Evolutionary conservation across 1,140 invertebrate species (phyloP), one percentile per base, ranked within the genome.

Genomic region (Olivierus martensii): DNA sequence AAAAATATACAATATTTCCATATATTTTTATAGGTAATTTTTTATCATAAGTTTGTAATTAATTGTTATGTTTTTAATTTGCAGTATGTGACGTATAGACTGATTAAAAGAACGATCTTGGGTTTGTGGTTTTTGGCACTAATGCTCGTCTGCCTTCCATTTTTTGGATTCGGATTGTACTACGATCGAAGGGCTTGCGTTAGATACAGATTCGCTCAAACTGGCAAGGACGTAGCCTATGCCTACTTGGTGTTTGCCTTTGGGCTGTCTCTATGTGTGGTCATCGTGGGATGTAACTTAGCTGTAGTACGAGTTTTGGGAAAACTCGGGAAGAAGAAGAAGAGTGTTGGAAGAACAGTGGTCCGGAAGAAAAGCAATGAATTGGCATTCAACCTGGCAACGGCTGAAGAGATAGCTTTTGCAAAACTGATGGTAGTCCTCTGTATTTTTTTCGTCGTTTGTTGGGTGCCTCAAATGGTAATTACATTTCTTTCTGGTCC

Each of bases 391-490:
- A 52, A 56, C 46, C 53, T 54, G 15, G 43, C 51, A 3, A 62
- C 59, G 10, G 74, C 76, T 0, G 84, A 87, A 63, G 86, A 88
- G 67, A 75, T 84, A 46, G 81, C 83, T 39, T 88, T 89, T 67
- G 83, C 84, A 39, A 77, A 81, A 58, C 72, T 87, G 3, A 88
- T 89, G 85, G 79, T 81, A 0, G 75, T 84, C 6, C 73, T 89
- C 2, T 86, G 83, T 42, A 78, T 87, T 42, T 78, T 83, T 3
- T 87, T 87, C 62, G 80, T 88, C 46, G 70, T 83, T 1, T 88
- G 84, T 63, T 89, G 85, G 85, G 76, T 86, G 70, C 85, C 86
- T 2, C 84, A 88, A 68, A 80, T 88, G 82, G 85, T 87, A 65
- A 75, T 66, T 17, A 35, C 21, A 38, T 28, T 1, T 9, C 9